Evolutionary conservation across 2,113 vertebrate species (phyloP), one percentile per base, ranked within the genome.

Genomic region (Varanus komodoensis): DNA sequence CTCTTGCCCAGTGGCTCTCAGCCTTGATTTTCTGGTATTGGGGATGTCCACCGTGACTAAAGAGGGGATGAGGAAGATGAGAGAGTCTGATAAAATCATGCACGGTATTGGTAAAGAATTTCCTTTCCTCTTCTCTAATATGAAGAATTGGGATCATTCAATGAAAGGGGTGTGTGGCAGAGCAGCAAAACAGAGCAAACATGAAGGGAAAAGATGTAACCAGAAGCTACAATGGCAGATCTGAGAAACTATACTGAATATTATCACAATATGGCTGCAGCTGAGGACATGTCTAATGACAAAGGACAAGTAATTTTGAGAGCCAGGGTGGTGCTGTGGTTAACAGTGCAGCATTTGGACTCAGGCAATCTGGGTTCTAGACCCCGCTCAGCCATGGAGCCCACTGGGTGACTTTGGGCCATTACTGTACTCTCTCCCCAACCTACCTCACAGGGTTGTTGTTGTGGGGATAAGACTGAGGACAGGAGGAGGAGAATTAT

Each of bases 61-160:
- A 14, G 80, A 86, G 68, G 73, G 89, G 91, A 34, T n/a, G 38
- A 25, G 25, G 74, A 27, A 94, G 84, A 68, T 61, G 17, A 71
- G 7, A 25, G n/a, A 38, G 29, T 48, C 25, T 81, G 81, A 78
- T 52, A 34, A 69, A 81, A 8, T 15, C 15, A 67, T 67, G n/a
- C 6, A 27, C 44, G 57, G 57, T 6, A 15, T 67, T 34, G 23
- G 15, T 11, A 67, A 61, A 67, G 11, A 44, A 8, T 34, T 81
- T 17, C 17, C 17, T 32, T 23, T n/a, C 81, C 32, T 61, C 54
- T 48, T 12, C 32, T 23, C 2, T 7, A 81, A 17, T 81, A 54
- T 38, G n/a, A 84, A 61, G n/a, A 29, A 1, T n/a, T 1, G 15
- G 32, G 52, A 82, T 82, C 54, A 64, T 82, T 21, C 27, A 21